phyloP scores from a whole-genome alignment of 2,113 vertebrate genomes.

The Mus pahari region DNA sequence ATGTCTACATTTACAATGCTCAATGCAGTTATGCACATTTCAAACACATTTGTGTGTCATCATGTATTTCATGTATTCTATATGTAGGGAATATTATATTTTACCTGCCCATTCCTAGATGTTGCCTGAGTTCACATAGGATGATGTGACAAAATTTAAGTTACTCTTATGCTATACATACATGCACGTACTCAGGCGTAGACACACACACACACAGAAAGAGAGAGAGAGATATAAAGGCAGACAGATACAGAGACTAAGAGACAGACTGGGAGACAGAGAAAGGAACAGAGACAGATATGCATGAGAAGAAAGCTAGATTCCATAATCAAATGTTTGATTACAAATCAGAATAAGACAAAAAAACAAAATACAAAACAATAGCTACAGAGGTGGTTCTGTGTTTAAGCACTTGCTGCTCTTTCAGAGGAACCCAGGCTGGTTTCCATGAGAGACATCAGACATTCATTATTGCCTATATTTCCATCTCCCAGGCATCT shows the following conservation, averaged over 20 bases:
- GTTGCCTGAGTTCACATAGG: not conserved
- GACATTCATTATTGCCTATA: not conserved
- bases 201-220: not conserved
- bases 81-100: not conserved
- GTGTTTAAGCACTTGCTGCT: not conserved
- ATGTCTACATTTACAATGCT: not conserved
- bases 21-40: not conserved
- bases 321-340: not conserved
- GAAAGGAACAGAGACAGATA: not conserved
- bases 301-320: not conserved
- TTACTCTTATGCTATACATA: not conserved
- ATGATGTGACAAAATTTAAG: not conserved
- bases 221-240: fast-evolving
- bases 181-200: fast-evolving
- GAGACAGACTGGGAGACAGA: not conserved
- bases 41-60: not conserved
- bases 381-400: not conserved
- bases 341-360: slow-evolving; percentile 1
- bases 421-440: not conserved
- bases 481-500: not conserved
- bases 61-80: not conserved
- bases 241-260: no score
- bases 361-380: not conserved
- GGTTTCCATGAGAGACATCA: not conserved
- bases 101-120: not conserved